A percentile compares a stretch with the other conserved stretches of the same genome.
phyloP scores from a whole-genome alignment of 2,888 invertebrate species.

The Criorhina ranunculi region DNA sequence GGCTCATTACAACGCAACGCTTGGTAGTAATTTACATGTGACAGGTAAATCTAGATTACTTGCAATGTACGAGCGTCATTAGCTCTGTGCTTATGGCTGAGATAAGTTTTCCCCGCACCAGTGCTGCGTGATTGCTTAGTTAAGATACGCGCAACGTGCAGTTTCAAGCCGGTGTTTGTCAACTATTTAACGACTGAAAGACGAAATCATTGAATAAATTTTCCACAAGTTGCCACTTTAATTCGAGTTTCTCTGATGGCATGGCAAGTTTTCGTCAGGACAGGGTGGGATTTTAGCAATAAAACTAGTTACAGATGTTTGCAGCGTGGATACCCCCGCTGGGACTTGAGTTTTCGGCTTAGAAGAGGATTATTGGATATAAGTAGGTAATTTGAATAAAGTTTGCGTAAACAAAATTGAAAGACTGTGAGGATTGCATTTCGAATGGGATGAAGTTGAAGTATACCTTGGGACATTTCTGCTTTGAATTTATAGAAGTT shows the following conservation, averaged over 20 bases:
- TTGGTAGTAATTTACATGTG: conserved; percentile 74
- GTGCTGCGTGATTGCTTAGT: conserved; percentile 54
- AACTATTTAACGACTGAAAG: conserved; percentile 68
- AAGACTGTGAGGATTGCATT: no score
- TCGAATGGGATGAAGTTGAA: no score
- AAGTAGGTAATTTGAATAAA: conserved; percentile 10
- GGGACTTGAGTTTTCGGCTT: background rate
- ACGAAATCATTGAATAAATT: conserved; percentile 72
- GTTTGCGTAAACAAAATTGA: background rate
- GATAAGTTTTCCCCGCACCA: conserved; percentile 42
- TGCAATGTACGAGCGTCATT: conserved; percentile 72
- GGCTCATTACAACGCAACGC: conserved; percentile 67
- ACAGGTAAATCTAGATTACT: conserved; percentile 75
- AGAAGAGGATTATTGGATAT: background rate
- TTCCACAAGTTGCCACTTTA: conserved; percentile 36
- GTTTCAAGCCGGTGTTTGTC: conserved; percentile 55
- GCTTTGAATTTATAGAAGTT: no score
- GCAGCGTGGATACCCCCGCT: background rate
- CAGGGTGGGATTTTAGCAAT: background rate
- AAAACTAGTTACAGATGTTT: background rate
- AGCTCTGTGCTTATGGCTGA: conserved; percentile 64
- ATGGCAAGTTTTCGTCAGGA: background rate
- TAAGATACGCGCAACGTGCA: conserved; percentile 57
- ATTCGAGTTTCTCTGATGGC: conserved; percentile 39
- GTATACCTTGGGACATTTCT: no score